A percentile compares a stretch with the other conserved stretches of the same genome.
Conservation (phyloP, 2,888 invertebrate species). For the Caenorhabditis afra region DNA sequence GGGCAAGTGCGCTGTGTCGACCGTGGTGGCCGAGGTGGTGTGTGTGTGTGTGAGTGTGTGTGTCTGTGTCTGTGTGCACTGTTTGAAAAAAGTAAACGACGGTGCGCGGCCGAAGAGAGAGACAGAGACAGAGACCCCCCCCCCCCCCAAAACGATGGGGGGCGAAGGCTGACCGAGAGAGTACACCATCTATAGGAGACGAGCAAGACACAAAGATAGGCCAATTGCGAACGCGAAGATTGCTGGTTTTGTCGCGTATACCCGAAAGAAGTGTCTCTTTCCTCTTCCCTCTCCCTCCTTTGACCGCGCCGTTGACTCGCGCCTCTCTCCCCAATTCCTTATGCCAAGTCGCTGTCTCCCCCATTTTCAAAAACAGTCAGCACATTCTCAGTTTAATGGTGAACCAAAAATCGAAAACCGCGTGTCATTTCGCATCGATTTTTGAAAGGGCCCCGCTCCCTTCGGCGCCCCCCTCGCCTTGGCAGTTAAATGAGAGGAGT, state of each 20-base stretch:
- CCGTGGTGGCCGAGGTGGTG: slow-evolving; percentile 43
- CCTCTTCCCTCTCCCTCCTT: neutral
- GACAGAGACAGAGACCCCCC: slow-evolving; percentile 9
- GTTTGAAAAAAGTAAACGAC: slow-evolving; percentile 59
- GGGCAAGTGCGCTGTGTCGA: slow-evolving; percentile 52
- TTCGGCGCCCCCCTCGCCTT: too few species aligned
- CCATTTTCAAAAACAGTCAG: too few species aligned
- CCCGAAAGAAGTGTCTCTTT: slow-evolving; percentile 36
- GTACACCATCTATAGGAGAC: slow-evolving; percentile 21
- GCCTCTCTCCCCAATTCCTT: slow-evolving; percentile 2
- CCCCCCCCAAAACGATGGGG: too few species aligned
- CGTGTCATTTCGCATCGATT: too few species aligned
- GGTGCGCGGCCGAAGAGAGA: slow-evolving; percentile 30
- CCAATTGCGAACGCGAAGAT: slow-evolving; percentile 49
- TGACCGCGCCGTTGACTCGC: too few species aligned
- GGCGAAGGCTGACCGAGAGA: slow-evolving; percentile 9
- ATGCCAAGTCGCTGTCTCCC: neutral
- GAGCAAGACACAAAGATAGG: slow-evolving; percentile 23
- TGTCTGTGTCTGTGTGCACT: slow-evolving; percentile 39
- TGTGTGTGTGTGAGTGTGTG: slow-evolving; percentile 17
- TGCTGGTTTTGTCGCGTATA: slow-evolving; percentile 31
- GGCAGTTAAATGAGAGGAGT: neutral
- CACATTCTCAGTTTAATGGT: slow-evolving; percentile 21
- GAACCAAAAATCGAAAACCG: slow-evolving; percentile 24
- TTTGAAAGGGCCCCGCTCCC: too few species aligned